Base-by-base conservation (phyloP, 2,113 vertebrate genomes). In the Hemibagrus wyckioides region DNA sequence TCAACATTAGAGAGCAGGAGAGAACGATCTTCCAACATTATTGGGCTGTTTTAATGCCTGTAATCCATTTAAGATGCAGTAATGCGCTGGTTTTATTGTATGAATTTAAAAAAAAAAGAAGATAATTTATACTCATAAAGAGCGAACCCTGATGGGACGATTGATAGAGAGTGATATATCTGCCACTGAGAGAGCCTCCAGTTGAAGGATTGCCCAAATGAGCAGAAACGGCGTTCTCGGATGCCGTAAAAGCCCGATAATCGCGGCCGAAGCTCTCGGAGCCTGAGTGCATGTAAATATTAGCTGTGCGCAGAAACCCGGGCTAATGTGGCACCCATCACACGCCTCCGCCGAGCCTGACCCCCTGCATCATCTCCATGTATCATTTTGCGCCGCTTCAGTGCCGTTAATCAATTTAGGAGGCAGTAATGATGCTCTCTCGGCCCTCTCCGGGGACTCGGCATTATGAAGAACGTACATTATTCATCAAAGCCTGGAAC, bases 371-470 rank as follows among this genome's bases (percentile, higher is more conserved):
- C 95, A 96, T 96, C 95, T 95, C 96, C 94, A 97, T 97, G 97
- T 97, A 98, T 98, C 97, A 98, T 96, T 98, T 97, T 98, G 97
- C 96, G 95, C 96, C 92, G 95, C 96, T 98, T 96, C 96, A 97
- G 96, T 96, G 96, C 96, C 96, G 96, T 97, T 99, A 99, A 99
- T 99, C 98, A 98, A 99, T 99, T 99, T 97, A 98, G 97, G 96
- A 98, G 96, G 95, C 97, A 97, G 97, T 99, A 99, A 99, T 97
- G 97, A 97, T 97, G 97, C 97, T 98, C 96, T 98, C 96, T 96
- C 95, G 94, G 95, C 92, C 86, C 91, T 96, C 97, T 95, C 98
- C 54, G 7, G 97, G 94, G 97, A 97, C 91, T 91, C 92, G 85
- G 95, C 97, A 97, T 98, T 98, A 98, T 97, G 97, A 96, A 97